Percentiles rank a stretch among this genome's conserved stretches.
These are phyloP conservation scores for Cephus cinctus DNA, from an alignment of 1,140 invertebrate species.

Conservation along the genomic window DNA sequence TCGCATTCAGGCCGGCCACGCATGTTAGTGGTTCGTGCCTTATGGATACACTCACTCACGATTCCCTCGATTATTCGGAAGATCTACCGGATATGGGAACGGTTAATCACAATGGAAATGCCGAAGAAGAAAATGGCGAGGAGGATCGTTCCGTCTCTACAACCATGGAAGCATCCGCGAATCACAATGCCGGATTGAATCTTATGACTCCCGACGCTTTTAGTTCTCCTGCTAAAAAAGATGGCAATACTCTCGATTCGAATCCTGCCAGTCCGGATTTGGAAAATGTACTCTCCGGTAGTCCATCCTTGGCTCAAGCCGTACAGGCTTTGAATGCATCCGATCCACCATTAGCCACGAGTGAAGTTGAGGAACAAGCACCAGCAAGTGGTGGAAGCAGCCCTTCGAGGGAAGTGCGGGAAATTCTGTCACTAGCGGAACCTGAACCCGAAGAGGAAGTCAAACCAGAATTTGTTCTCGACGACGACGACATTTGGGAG, in stretches of 20 bases:
- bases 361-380: conserved; percentile 46
- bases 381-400: conserved; percentile 72
- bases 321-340: conserved; percentile 37
- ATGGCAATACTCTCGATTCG: conserved; percentile 38
- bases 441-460: conserved; percentile 38
- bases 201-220: conserved; percentile 90
- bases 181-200: conserved; percentile 55
- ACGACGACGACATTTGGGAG: conserved; percentile 46
- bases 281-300: conserved; percentile 37
- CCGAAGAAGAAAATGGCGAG: conserved; percentile 45
- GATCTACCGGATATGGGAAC: conserved; percentile 37
- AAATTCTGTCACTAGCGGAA: conserved; percentile 68
- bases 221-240: conserved; percentile 63
- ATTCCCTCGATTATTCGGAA: conserved; percentile 45
- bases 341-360: conserved; percentile 39
- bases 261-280: conserved; percentile 41
- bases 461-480: conserved; percentile 23
- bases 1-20: conserved; percentile 68
- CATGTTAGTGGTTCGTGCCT: conserved; percentile 27
- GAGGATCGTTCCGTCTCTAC: conserved; percentile 19
- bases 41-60: conserved; percentile 40
- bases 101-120: conserved; percentile 49
- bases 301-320: conserved; percentile 41
- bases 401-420: conserved; percentile 82
- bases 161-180: conserved; percentile 34